These are phyloP conservation scores for Laupala kohalensis DNA, from an alignment of 1,140 invertebrate genomes.

Conservation along the genomic window DNA sequence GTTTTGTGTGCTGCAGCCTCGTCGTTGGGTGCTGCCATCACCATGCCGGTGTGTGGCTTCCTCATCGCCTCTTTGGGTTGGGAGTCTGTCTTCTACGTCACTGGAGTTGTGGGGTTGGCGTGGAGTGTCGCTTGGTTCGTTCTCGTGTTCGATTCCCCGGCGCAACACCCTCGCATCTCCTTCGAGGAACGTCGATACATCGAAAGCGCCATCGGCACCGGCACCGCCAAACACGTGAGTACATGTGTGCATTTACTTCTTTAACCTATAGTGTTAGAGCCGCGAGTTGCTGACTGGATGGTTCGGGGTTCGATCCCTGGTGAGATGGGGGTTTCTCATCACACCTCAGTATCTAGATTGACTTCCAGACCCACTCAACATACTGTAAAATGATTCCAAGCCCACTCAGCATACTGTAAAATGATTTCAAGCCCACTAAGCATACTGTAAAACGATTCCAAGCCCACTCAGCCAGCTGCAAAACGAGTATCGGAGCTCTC, in stretches of 20 bases:
- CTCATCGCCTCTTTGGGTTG: constrained; percentile 65
- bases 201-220: constrained; percentile 47
- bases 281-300: not conserved
- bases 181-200: constrained; percentile 68
- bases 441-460: too few species aligned
- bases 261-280: not conserved
- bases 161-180: constrained; percentile 72
- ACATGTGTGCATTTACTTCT: not conserved
- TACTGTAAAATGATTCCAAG: too few species aligned
- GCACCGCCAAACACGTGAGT: constrained; percentile 13
- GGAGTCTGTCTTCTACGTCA: constrained; percentile 75
- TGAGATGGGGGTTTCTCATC: too few species aligned
- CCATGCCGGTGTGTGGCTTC: constrained; percentile 67
- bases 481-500: too few species aligned
- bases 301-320: too few species aligned
- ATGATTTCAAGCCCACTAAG: too few species aligned
- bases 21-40: constrained; percentile 66
- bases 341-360: too few species aligned
- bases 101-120: constrained; percentile 56
- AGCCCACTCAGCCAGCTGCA: too few species aligned
- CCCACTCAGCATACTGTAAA: too few species aligned
- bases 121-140: constrained; percentile 79
- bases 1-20: constrained; percentile 42
- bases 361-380: too few species aligned
- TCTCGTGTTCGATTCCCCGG: constrained; percentile 72